Base-by-base conservation (phyloP, 2,888 invertebrate genomes). In the Calliscelio sp. region DNA sequence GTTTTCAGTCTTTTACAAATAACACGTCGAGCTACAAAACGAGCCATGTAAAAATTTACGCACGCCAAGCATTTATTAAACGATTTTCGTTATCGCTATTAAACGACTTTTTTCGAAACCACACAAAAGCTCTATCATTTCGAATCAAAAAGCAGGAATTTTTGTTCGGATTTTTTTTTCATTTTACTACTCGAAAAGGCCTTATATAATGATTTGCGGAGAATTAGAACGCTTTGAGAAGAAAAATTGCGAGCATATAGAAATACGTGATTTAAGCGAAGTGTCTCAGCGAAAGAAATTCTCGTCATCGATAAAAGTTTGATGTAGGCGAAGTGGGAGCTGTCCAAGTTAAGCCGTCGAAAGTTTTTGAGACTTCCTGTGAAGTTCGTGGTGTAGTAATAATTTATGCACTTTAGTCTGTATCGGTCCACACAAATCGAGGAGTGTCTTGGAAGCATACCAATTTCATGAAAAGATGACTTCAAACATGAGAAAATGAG, bases 331-430 rank as follows among this genome's bases (percentile, higher is more conserved):
- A 73, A 77, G 86, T 70, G 63, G 77, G 80, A 82, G 81, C 84
- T 81, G 82, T 85, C 85, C 81, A 68, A 80, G 77, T 78, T 80
- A 83, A 85, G 80, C 75, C 75, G 63, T 73, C 73, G 41, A 80
- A 85, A 83, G 83, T 85, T 85, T 78, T 18, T 38, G 71, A 83
- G 82, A 80, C 78, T 83, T 77, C 65, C 71, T 59, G 74, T 63
- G 74, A 82, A 80, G 83, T 90, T 88, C 87, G 85, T 87, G 86
- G 89, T 89, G 87, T 88, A 88, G 89, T 90, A 89, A 91, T 92
- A 91, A 92, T 92, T 91, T 90, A 92, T 91, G 89, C 90, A 90
- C 89, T 90, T 88, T 87, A 85, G 89, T 85, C 86, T 79, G 85
- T 87, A 89, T 88, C 82, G 86, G 84, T 85, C 84, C 83, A 84